These are phyloP conservation scores for Eriosoma lanigerum DNA, from an alignment of 1,140 invertebrate genomes.

Conservation along the genomic window DNA sequence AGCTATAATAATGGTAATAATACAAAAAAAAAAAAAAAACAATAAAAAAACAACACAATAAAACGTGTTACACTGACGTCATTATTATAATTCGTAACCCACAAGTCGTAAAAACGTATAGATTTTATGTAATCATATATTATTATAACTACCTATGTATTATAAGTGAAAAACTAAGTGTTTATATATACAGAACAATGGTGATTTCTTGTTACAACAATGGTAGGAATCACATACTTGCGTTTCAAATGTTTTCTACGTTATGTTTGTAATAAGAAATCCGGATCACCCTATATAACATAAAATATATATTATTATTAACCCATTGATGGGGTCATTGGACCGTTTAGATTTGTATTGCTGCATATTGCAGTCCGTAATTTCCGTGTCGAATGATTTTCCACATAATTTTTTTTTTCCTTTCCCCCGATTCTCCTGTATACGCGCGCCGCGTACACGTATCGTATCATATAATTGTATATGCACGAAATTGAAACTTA, in stretches of 20 bases:
- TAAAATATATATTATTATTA: neutral
- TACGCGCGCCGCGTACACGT: neutral
- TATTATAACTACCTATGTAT: too few relatives aligned
- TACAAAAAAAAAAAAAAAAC: neutral
- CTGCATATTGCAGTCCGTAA: constrained; percentile 12
- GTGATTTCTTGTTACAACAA: too few relatives aligned
- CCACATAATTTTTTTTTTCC: neutral
- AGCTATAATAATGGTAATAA: neutral
- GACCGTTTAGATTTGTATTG: constrained; percentile 48
- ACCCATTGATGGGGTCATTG: constrained; percentile 28
- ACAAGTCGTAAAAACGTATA: constrained; percentile 11
- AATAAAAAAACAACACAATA: neutral
- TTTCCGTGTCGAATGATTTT: constrained; percentile 48
- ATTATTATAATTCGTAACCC: neutral
- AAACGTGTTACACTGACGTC: neutral
- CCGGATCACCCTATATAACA: too few relatives aligned
- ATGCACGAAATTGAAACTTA: constrained; percentile 13
- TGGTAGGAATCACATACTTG: too few relatives aligned
- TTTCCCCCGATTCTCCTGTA: neutral
- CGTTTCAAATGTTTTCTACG: too few relatives aligned
- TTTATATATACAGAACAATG: too few relatives aligned
- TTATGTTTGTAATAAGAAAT: too few relatives aligned
- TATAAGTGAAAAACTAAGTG: neutral
- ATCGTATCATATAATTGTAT: too few relatives aligned
- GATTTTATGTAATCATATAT: constrained; percentile 17